phyloP scores from a whole-genome alignment of 2,113 vertebrate genomes.

The Eulemur rufifrons region DNA sequence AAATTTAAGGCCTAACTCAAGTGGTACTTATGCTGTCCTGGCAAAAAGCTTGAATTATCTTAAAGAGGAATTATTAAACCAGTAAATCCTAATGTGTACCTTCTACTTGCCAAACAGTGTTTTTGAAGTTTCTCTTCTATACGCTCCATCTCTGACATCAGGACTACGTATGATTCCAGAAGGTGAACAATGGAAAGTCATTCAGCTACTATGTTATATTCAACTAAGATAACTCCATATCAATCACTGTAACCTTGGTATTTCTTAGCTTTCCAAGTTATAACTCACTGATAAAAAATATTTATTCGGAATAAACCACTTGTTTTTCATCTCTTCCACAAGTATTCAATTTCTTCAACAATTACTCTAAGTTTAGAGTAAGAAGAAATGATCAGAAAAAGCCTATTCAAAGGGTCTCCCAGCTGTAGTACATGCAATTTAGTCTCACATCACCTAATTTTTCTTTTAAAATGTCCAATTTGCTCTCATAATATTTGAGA shows the following conservation, averaged over 20 bases:
- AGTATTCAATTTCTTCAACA: background rate
- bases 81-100: background rate
- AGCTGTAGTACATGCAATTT: background rate
- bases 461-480: conserved; percentile 25
- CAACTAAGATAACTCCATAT: background rate
- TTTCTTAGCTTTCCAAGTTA: background rate
- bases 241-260: background rate
- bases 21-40: background rate
- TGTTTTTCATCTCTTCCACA: background rate
- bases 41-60: conserved; percentile 26
- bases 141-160: background rate
- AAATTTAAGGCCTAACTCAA: background rate
- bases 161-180: background rate
- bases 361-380: conserved; percentile 1
- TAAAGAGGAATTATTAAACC: background rate
- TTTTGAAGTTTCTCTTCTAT: background rate
- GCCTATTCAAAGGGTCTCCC: background rate
- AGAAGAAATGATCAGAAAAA: conserved; percentile 33
- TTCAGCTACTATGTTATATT: background rate
- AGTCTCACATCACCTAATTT: background rate
- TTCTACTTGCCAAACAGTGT: background rate
- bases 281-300: background rate
- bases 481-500: background rate
- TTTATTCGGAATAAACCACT: background rate
- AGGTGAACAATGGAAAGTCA: background rate